Percentiles rank a stretch among this genome's conserved stretches.
These are phyloP conservation scores for Sinosuthora webbiana DNA, from an alignment of 2,113 vertebrate species.

Conservation along the genomic window DNA sequence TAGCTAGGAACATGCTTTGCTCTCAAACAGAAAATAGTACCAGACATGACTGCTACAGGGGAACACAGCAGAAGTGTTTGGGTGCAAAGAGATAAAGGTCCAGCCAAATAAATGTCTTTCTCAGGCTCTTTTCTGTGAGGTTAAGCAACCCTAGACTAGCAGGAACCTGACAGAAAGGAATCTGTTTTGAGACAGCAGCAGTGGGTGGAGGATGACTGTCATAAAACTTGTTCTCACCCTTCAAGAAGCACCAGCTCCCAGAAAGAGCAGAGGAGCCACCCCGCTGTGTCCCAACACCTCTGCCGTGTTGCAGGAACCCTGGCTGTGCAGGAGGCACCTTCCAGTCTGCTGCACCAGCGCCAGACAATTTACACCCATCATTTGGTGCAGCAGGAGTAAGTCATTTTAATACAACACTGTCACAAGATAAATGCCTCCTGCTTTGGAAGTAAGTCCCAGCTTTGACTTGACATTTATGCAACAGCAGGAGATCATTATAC, in stretches of 20 bases:
- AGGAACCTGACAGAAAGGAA: neutral
- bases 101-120: neutral
- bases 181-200: neutral
- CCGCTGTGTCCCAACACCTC: neutral
- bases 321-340: conserved; percentile 19
- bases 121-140: neutral
- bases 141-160: neutral
- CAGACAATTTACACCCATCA: conserved; percentile 54
- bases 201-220: neutral
- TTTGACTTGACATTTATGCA: conserved; percentile 61
- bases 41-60: neutral
- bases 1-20: neutral
- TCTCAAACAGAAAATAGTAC: neutral
- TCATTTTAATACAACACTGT: conserved; percentile 53
- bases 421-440: conserved; percentile 62
- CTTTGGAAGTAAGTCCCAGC: conserved; percentile 43
- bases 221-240: neutral
- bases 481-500: conserved; percentile 67
- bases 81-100: neutral
- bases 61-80: neutral
- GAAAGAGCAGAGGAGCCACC: neutral
- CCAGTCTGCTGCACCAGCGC: conserved; percentile 49
- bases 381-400: conserved; percentile 60
- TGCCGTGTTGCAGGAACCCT: neutral
- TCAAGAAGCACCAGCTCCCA: neutral